A percentile compares a stretch with the other conserved stretches of the same genome.
Conservation (phyloP, 2,888 invertebrate genomes). For the Drosophila melanosoma region DNA sequence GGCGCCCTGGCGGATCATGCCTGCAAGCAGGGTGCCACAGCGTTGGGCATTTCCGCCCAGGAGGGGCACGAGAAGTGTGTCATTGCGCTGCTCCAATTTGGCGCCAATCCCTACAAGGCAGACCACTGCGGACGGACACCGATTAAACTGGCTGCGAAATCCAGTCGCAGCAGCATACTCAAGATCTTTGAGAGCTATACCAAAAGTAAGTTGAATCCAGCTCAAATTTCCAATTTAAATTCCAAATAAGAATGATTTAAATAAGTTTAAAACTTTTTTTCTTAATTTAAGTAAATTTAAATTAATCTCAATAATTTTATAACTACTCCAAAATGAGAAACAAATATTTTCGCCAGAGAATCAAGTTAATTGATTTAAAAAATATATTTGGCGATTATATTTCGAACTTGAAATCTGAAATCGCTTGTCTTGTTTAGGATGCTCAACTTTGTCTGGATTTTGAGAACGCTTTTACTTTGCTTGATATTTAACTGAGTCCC, state of each 20-base stretch:
- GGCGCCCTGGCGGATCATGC: conserved; percentile 95
- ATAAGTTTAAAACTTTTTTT: not conserved
- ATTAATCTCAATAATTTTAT: not conserved
- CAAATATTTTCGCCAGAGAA: not conserved
- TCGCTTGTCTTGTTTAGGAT: not conserved
- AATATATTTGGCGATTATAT: not conserved
- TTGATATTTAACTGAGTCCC: not conserved
- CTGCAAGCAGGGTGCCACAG: conserved; percentile 98
- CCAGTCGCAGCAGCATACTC: conserved; percentile 94
- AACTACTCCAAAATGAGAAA: not conserved
- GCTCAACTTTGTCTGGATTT: not conserved
- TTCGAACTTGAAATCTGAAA: not conserved
- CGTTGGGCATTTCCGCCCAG: conserved; percentile 97
- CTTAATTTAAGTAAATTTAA: not conserved
- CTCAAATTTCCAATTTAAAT: not conserved
- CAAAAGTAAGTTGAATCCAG: conserved; percentile 78
- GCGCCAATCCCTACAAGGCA: conserved; percentile 93
- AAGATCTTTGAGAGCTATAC: conserved; percentile 90
- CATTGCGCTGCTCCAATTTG: conserved; percentile 91
- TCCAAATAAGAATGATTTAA: not conserved
- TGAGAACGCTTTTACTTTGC: not conserved
- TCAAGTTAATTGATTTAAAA: not conserved
- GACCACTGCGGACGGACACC: conserved; percentile 95
- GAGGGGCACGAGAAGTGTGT: conserved; percentile 98
- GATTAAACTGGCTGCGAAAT: conserved; percentile 95